Percentiles rank a stretch among this genome's conserved stretches.
Evolutionary conservation across 1,140 invertebrate species (phyloP).

Genomic region (Asobara japonica): DNA sequence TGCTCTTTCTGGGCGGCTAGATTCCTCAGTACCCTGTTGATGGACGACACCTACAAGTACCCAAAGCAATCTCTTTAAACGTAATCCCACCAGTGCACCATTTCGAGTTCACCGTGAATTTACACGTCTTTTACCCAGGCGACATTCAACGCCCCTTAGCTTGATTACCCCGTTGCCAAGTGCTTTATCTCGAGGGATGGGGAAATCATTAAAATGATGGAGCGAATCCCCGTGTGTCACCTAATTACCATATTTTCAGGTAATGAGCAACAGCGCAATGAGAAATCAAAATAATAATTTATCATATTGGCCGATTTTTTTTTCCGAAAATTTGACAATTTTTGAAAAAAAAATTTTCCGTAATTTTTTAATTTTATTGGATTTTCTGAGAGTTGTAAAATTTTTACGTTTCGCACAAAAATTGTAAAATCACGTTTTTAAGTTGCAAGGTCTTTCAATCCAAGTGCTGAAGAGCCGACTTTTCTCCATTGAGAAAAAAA

Average conservation of each 20-base stretch:
- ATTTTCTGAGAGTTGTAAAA: too few species aligned
- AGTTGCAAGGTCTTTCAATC: too few species aligned
- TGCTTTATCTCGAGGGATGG: neutral
- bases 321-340: neutral
- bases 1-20: slow-evolving; percentile 91
- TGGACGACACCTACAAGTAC: slow-evolving; percentile 88
- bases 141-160: slow-evolving; percentile 9
- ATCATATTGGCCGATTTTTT: too few species aligned
- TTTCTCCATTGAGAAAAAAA: neutral
- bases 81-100: neutral
- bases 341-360: neutral
- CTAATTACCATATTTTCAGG: slow-evolving; percentile 59
- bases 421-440: too few species aligned
- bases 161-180: neutral
- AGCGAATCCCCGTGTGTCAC: slow-evolving; percentile 7
- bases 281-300: neutral
- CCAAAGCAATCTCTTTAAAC: neutral
- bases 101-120: neutral
- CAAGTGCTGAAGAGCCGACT: too few species aligned
- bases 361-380: neutral
- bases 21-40: slow-evolving; percentile 96
- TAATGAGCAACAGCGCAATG: neutral
- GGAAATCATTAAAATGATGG: slow-evolving; percentile 61
- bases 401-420: too few species aligned
- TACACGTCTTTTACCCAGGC: neutral